Evolutionary conservation across 1,140 invertebrate species (phyloP).

Genomic region (Bombus balteatus): DNA sequence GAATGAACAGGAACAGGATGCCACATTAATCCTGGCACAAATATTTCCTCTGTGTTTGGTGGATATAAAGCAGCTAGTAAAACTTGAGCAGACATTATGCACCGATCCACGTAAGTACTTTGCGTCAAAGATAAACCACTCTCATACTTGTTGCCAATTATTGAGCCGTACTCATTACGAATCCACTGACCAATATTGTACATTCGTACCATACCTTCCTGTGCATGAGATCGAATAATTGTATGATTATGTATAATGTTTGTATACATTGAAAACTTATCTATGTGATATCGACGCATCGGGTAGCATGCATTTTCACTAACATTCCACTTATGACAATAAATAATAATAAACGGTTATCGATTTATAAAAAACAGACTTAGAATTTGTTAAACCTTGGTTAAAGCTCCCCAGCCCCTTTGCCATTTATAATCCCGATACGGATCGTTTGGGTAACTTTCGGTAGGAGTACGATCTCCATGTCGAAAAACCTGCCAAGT

Average conservation of each 20-base stretch:
- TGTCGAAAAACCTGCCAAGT: conserved; percentile 87
- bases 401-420: conserved; percentile 87
- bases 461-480: conserved; percentile 88
- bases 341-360: not conserved
- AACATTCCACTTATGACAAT: not conserved
- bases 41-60: conserved; percentile 87
- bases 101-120: conserved; percentile 92
- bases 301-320: not conserved
- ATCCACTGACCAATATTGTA: conserved; percentile 90
- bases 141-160: conserved; percentile 86
- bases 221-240: conserved; percentile 60
- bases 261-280: too few relatives aligned
- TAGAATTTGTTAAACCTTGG: conserved; percentile 84
- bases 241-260: not conserved
- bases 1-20: conserved; percentile 94
- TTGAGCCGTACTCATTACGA: conserved; percentile 86
- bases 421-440: conserved; percentile 87
- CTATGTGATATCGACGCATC: not conserved
- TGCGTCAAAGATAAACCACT: conserved; percentile 86
- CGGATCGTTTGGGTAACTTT: conserved; percentile 88
- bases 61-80: conserved; percentile 93
- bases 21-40: conserved; percentile 90
- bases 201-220: conserved; percentile 91
- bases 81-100: conserved; percentile 92
- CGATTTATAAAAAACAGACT: conserved; percentile 36